Evolutionary conservation across 2,888 invertebrate species (phyloP).

Genomic region (Dastarcus helophoroides): DNA sequence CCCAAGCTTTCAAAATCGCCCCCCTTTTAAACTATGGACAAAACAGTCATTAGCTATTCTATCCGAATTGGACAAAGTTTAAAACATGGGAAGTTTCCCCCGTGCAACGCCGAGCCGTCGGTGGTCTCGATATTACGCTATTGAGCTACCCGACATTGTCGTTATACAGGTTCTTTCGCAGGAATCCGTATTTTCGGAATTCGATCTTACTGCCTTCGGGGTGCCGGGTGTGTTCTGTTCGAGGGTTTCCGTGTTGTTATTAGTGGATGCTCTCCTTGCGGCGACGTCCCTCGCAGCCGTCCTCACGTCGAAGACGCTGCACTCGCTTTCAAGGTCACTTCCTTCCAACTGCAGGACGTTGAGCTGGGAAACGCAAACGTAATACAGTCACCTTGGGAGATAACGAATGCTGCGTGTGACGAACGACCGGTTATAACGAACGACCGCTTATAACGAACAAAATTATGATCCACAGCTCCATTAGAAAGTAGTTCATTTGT

Average conservation of each 20-base stretch:
- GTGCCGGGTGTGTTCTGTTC: conserved; percentile 30
- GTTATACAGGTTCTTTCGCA: conserved; percentile 45
- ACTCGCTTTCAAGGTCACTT: conserved; percentile 51
- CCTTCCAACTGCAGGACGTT: conserved; percentile 45
- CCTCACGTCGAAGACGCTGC: conserved; percentile 48
- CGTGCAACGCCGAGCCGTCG: no score
- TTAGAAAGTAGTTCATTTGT: no score
- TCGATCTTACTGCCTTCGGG: conserved; percentile 40
- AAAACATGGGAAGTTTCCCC: no score
- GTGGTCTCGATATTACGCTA: conserved; percentile 38
- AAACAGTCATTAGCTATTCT: no score
- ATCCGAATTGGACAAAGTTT: no score
- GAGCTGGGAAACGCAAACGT: conserved; percentile 22
- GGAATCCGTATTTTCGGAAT: conserved; percentile 43
- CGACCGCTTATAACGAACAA: no score
- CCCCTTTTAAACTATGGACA: no score
- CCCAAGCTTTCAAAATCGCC: conserved; percentile 2
- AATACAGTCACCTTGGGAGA: background rate
- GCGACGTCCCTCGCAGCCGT: conserved; percentile 39
- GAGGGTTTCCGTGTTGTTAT: conserved; percentile 38
- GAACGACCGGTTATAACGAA: no score
- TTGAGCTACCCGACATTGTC: conserved; percentile 46
- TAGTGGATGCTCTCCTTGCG: conserved; percentile 41
- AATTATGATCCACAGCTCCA: no score
- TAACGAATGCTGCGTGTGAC: no score